Evolutionary conservation across 2,888 invertebrate genomes (phyloP).

Genomic region (Therioaphis trifolii): DNA sequence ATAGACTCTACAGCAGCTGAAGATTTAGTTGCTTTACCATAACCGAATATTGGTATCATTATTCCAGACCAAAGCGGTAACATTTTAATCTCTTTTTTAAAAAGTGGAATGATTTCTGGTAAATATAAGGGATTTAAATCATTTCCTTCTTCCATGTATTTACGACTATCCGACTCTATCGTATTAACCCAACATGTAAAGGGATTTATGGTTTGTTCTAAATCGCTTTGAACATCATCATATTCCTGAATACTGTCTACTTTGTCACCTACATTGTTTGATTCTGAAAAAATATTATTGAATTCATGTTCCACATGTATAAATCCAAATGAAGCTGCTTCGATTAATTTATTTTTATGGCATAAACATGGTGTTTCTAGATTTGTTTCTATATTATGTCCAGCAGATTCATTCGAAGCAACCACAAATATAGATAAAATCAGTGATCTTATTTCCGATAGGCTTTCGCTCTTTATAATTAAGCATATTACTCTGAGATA

Average conservation of each 20-base stretch:
- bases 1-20: constrained; percentile 15
- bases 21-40: constrained; percentile 3
- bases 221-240: neutral
- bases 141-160: neutral
- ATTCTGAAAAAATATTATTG: neutral
- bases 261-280: neutral
- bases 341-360: neutral
- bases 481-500: neutral
- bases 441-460: neutral
- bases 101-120: constrained; percentile 8
- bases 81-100: neutral
- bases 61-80: constrained; percentile 1
- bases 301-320: neutral
- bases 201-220: neutral
- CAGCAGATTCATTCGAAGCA: neutral
- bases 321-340: neutral
- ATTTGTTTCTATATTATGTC: too few relatives aligned
- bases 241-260: neutral
- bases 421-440: neutral
- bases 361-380: too few relatives aligned
- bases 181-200: neutral
- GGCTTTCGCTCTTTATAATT: constrained; percentile 8
- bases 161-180: neutral
- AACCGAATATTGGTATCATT: constrained; percentile 17
- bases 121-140: constrained; percentile 28